Evolutionary conservation across 1,140 invertebrate genomes (phyloP).

Genomic region (Scaptomyza graminum): DNA sequence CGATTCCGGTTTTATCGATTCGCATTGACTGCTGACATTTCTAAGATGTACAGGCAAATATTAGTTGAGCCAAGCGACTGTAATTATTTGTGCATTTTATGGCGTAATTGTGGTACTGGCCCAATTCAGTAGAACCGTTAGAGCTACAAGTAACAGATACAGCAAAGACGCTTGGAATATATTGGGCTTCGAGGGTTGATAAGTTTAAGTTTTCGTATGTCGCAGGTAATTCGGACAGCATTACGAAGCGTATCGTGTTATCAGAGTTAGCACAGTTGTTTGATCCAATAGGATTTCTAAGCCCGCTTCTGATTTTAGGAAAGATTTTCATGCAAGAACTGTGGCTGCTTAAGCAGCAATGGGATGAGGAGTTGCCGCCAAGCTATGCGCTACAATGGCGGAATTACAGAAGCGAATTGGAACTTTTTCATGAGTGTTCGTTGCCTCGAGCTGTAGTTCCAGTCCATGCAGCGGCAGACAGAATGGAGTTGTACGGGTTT

Average conservation of each 20-base stretch:
- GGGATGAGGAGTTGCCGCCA: background rate
- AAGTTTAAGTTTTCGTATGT: background rate
- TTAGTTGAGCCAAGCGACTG: too few species aligned
- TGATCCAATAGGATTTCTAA: constrained; percentile 14
- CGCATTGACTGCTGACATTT: too few species aligned
- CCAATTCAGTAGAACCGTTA: too few species aligned
- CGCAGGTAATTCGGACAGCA: background rate
- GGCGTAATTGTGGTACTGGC: too few species aligned
- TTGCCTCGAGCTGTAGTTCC: background rate
- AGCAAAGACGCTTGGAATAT: too few species aligned
- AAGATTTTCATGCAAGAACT: constrained; percentile 25
- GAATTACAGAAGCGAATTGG: background rate
- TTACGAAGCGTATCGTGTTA: background rate
- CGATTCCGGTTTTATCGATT: too few species aligned
- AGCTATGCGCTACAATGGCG: too few species aligned
- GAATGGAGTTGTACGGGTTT: background rate
- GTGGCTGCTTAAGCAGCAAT: constrained; percentile 17
- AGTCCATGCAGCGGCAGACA: background rate
- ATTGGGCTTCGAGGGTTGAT: background rate
- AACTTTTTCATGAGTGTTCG: background rate
- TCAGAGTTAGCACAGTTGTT: constrained; percentile 20
- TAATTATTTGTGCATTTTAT: too few species aligned
- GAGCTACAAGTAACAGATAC: too few species aligned
- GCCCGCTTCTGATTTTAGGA: constrained; percentile 17
- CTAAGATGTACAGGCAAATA: too few species aligned